Conservation (phyloP, 1,140 invertebrate genomes). For the Meloidogyne hapla region DNA sequence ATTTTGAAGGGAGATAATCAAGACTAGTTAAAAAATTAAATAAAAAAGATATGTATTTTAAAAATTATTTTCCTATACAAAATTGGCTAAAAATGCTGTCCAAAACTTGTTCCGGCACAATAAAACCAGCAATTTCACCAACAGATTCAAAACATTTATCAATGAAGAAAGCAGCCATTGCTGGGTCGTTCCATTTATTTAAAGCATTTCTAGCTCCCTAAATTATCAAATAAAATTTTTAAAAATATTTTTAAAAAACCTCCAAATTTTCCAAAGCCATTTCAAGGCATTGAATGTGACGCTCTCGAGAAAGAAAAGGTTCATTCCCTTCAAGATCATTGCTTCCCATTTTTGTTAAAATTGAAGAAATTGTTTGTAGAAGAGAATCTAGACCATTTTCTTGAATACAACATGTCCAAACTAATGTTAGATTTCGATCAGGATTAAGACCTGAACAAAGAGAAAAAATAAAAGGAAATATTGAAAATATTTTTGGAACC, state of each 20-base stretch:
- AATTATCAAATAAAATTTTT: not conserved
- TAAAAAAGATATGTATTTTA: not conserved
- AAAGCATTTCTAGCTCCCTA: slow-evolving; percentile 23
- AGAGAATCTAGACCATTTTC: slow-evolving; percentile 40
- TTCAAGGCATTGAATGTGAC: slow-evolving; percentile 51
- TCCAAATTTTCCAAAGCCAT: slow-evolving; percentile 41
- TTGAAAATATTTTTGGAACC: not conserved
- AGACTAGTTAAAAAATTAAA: not conserved
- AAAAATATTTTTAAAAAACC: not conserved
- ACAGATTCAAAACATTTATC: slow-evolving; percentile 36
- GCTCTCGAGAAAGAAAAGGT: slow-evolving; percentile 34
- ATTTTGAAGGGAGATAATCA: no score
- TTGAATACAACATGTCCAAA: slow-evolving; percentile 39
- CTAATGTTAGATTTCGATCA: slow-evolving; percentile 18
- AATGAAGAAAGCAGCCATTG: slow-evolving; percentile 51
- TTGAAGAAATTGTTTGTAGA: slow-evolving; percentile 1
- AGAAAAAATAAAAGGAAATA: not conserved
- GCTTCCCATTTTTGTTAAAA: not conserved
- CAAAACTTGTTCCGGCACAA: slow-evolving; percentile 49
- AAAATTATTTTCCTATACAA: slow-evolving; percentile 59
- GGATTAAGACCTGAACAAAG: slow-evolving; percentile 37
- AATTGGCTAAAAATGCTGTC: slow-evolving; percentile 55
- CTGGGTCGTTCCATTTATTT: slow-evolving; percentile 37
- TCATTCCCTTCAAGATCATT: slow-evolving; percentile 33
- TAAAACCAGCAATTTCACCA: slow-evolving; percentile 53